These are phyloP conservation scores for Thelaira solivaga DNA, from an alignment of 2,888 invertebrate genomes.

Conservation along the genomic window DNA sequence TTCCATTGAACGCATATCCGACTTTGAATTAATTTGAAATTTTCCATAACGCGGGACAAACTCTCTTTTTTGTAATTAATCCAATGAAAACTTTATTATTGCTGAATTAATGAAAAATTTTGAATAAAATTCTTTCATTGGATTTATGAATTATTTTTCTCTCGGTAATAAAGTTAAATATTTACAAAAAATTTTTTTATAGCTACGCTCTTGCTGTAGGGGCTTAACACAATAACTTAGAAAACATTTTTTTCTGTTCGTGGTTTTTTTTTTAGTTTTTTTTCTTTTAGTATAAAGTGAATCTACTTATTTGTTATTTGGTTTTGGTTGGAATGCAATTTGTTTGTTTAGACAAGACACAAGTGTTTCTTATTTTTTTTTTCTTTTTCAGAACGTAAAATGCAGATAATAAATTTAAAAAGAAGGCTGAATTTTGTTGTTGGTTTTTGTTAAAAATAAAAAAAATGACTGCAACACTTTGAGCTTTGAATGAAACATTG, in stretches of 20 bases:
- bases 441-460: background rate
- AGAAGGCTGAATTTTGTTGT: background rate
- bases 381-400: background rate
- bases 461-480: slow-evolving; percentile 12
- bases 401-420: background rate
- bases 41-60: too few species aligned
- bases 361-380: slow-evolving; percentile 39
- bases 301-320: slow-evolving; percentile 10
- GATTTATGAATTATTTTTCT: too few species aligned
- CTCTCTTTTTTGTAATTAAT: too few species aligned
- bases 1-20: too few species aligned
- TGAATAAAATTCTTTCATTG: too few species aligned
- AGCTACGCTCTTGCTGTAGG: background rate
- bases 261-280: slow-evolving; percentile 1
- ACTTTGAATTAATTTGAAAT: too few species aligned
- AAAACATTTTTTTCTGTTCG: background rate
- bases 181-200: too few species aligned
- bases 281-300: background rate
- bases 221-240: background rate
- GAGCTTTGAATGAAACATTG: background rate
- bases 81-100: too few species aligned
- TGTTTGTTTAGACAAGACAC: slow-evolving; percentile 55
- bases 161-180: too few species aligned
- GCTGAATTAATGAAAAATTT: too few species aligned
- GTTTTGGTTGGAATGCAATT: slow-evolving; percentile 21